Evolutionary conservation across 2,113 vertebrate genomes (phyloP).

Genomic region (Phycodurus eques): DNA sequence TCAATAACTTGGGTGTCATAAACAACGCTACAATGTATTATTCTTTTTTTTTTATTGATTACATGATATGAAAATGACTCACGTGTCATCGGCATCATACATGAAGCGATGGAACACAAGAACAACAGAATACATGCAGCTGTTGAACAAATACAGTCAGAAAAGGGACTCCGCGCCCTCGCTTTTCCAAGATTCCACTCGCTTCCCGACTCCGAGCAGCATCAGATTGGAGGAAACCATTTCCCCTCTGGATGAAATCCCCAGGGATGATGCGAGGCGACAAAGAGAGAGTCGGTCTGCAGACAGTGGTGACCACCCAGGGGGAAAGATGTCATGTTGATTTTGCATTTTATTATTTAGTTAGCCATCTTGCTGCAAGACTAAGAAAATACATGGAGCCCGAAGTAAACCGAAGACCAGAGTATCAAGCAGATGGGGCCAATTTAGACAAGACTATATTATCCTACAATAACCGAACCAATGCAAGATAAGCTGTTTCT

Average conservation of each 20-base stretch:
- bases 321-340: not conserved
- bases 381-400: not conserved
- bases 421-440: slow-evolving; percentile 41
- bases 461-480: not conserved
- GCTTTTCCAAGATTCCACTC: slow-evolving; percentile 28
- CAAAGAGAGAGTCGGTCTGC: not conserved
- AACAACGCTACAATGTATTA: too few relatives aligned
- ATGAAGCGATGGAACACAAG: too few relatives aligned
- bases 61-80: too few relatives aligned
- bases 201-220: slow-evolving; percentile 61
- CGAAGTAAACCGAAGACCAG: slow-evolving; percentile 11
- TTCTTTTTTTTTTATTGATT: too few relatives aligned
- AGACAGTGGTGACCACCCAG: slow-evolving; percentile 43
- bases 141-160: slow-evolving; percentile 35
- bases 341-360: not conserved
- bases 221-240: slow-evolving; percentile 59
- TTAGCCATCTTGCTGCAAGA: not conserved
- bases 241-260: slow-evolving; percentile 52
- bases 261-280: slow-evolving; percentile 19
- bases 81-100: too few relatives aligned
- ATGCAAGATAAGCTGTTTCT: not conserved
- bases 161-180: slow-evolving; percentile 32
- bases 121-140: not conserved
- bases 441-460: slow-evolving; percentile 30
- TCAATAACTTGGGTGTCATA: too few relatives aligned